phyloP scores from a whole-genome alignment of 2,888 invertebrate genomes.

The Tiliacea aurago region DNA sequence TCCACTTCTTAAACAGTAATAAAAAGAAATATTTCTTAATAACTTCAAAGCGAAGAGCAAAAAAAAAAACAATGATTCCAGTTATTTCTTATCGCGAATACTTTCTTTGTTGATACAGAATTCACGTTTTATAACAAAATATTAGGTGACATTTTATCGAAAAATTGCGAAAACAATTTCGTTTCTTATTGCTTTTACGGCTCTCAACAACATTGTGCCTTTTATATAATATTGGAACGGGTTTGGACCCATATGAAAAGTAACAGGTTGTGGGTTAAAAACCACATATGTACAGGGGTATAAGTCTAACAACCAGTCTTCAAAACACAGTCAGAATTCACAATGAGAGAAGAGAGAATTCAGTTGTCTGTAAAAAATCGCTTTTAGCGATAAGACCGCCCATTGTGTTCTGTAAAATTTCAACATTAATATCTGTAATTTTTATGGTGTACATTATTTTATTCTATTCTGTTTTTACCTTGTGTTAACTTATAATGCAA shows the following conservation, averaged over 20 bases:
- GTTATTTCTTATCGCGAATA: conserved; percentile 58
- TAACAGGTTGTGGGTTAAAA: conserved; percentile 11
- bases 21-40: conserved; percentile 50
- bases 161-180: conserved; percentile 49
- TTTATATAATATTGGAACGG: conserved; percentile 1
- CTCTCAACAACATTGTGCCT: conserved; percentile 15
- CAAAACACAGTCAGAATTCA: no score
- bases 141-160: conserved; percentile 37
- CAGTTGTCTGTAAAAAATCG: no score
- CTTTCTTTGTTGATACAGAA: conserved; percentile 49
- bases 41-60: conserved; percentile 34
- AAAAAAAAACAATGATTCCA: conserved; percentile 49
- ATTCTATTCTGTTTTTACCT: no score
- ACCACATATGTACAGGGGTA: not conserved
- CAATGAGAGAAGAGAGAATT: no score
- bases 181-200: conserved; percentile 40
- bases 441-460: no score
- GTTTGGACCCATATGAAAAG: not conserved
- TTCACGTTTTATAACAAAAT: conserved; percentile 52
- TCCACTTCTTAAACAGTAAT: conserved; percentile 27
- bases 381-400: no score
- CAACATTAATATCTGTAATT: no score
- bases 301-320: no score
- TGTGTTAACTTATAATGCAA: no score
- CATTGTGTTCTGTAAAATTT: no score